Percentiles rank a stretch among this genome's conserved stretches.
Conservation (phyloP, 2,113 vertebrate genomes). For the Sylvicapra grimmia region DNA sequence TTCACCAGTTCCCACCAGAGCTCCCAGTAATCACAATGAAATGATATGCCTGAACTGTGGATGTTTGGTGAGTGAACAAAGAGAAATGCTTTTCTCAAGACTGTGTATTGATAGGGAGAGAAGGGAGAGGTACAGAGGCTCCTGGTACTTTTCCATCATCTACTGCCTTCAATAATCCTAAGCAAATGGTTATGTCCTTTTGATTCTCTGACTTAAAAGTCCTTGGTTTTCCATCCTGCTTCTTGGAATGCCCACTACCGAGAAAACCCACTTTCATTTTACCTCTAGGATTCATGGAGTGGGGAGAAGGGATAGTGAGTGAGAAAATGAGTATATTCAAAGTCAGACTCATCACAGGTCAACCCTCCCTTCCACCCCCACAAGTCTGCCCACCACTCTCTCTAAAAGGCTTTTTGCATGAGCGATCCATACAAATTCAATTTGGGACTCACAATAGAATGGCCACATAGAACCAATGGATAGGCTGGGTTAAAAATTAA, state of each 20-base stretch:
- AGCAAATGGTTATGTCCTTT: not conserved
- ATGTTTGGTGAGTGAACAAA: not conserved
- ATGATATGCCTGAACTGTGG: not conserved
- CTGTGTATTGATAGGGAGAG: not conserved
- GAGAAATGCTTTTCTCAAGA: not conserved
- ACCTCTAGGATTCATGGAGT: not conserved
- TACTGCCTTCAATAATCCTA: not conserved
- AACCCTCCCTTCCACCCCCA: not conserved
- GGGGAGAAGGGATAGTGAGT: not conserved
- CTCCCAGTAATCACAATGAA: not conserved
- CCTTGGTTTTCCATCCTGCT: not conserved
- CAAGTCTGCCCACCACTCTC: conserved; percentile 29
- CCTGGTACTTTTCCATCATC: not conserved
- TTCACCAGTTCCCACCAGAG: not conserved
- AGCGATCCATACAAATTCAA: conserved; percentile 68
- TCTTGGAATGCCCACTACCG: not conserved
- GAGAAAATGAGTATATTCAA: not conserved
- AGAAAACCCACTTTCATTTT: conserved; percentile 18
- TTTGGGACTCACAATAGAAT: conserved; percentile 52
- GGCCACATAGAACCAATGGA: conserved; percentile 43
- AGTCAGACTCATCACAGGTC: conserved; percentile 27
- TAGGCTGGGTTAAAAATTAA: conserved; percentile 25
- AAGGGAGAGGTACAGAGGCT: not conserved
- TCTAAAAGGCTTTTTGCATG: conserved; percentile 67
- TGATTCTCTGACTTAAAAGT: not conserved